Evolutionary conservation across 2,113 vertebrate species (phyloP).

Genomic region (Etheostoma spectabile): DNA sequence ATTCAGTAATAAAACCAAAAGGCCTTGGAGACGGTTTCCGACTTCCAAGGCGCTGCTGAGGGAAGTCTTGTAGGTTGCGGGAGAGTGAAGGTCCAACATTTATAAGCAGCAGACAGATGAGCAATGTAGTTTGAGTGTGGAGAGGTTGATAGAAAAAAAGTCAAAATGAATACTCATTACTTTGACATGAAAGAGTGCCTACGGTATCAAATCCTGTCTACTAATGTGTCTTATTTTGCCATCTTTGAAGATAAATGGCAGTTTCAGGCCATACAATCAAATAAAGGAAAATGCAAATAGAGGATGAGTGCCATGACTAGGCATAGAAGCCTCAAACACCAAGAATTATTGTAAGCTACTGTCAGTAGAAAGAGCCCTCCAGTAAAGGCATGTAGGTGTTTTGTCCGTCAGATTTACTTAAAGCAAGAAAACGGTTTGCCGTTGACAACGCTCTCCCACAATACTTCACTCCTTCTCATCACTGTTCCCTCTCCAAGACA

Average conservation of each 20-base stretch:
- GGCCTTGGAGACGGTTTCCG: slow-evolving; percentile 62
- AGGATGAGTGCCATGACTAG: slow-evolving; percentile 28
- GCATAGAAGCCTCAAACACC: slow-evolving; percentile 11
- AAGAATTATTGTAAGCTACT: slow-evolving; percentile 5
- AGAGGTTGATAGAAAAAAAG: not conserved
- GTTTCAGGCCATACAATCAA: slow-evolving; percentile 29
- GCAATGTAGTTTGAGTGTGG: not conserved
- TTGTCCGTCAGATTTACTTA: slow-evolving; percentile 25
- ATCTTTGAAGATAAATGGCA: slow-evolving; percentile 23
- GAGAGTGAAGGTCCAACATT: slow-evolving; percentile 22
- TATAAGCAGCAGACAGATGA: slow-evolving; percentile 19
- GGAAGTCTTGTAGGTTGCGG: slow-evolving; percentile 6
- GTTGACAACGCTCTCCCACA: not conserved
- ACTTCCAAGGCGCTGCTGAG: slow-evolving; percentile 43
- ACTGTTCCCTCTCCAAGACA: not conserved
- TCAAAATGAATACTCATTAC: not conserved
- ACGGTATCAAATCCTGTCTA: not conserved
- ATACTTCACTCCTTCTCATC: not conserved
- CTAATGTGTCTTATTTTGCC: not conserved
- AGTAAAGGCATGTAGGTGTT: slow-evolving; percentile 12
- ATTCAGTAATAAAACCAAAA: slow-evolving; percentile 69
- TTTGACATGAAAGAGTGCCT: not conserved
- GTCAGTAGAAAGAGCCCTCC: slow-evolving; percentile 21
- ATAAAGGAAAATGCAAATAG: slow-evolving; percentile 28
- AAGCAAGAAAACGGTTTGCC: slow-evolving; percentile 13